Evolutionary conservation across 2,113 vertebrate species (phyloP), one percentile per base, ranked within the genome.

Genomic region (Gnathonemus longibarbis): DNA sequence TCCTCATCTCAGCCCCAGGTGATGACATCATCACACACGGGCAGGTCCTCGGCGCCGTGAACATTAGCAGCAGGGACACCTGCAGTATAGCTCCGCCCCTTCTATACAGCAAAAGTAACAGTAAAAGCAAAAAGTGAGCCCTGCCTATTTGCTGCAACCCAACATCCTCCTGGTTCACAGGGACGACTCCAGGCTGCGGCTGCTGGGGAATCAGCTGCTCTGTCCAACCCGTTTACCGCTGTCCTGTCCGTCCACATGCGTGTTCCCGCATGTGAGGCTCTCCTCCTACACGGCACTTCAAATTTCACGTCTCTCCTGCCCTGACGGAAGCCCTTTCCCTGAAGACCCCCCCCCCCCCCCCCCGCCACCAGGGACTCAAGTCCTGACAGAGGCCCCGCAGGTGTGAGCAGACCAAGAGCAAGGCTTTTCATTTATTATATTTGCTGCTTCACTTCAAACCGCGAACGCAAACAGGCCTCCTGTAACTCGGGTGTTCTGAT

Each of bases 61-160:
- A 39, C 70, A 77, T 77, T 77, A 17, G 13, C 31, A 35, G 70
- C 13, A 8, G 10, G 24, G 24, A n/a, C 45, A 50, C n/a, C 50
- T 39, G 70, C 35, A 19, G 5, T 17, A 0, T 4, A 77, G 27
- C 31, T 1, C 66, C 11, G 0, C 31, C 31, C n/a, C 19, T 48
- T 58, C 84, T 88, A 88, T 84, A 91, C 89, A 66, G 84, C 89
- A 70, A 13, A 1, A 50, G 0, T 86, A 21, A 80, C 49, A 24
- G n/a, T 74, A 6, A 13, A 39, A 77, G 70, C n/a, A 27, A 77
- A n/a, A 21, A 24, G 21, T 8, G 19, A 58, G 2, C 56, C 56
- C 4, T 58, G 21, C 1, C 21, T 7, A 21, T n/a, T 0, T 58
- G 56, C 56, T 58, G 56, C 19, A 8, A 58, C 21, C 53, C 53